Evolutionary conservation across 2,113 vertebrate species (phyloP).

Genomic region (Rhabdomys dilectus): DNA sequence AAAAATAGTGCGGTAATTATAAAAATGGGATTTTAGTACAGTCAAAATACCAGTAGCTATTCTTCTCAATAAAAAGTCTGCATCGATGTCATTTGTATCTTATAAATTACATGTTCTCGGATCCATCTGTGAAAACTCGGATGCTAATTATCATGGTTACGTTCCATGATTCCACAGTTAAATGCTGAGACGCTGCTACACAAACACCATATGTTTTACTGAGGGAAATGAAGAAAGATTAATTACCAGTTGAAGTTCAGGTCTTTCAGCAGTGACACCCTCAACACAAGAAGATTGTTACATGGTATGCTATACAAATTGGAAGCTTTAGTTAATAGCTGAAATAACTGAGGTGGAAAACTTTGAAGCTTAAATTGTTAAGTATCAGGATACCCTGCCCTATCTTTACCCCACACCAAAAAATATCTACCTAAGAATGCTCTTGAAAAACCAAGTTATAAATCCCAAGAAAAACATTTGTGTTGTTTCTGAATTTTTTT

Average conservation of each 20-base stretch:
- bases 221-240: slow-evolving; percentile 85
- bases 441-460: slow-evolving; percentile 38
- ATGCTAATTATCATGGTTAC: slow-evolving; percentile 86
- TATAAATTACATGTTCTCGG: slow-evolving; percentile 86
- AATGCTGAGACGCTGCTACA: slow-evolving; percentile 83
- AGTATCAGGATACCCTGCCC: neutral
- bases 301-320: slow-evolving; percentile 73
- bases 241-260: slow-evolving; percentile 86
- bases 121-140: slow-evolving; percentile 85
- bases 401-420: neutral
- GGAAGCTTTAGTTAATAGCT: slow-evolving; percentile 85
- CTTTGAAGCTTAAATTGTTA: slow-evolving; percentile 74
- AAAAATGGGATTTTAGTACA: slow-evolving; percentile 65
- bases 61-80: slow-evolving; percentile 70
- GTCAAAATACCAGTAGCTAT: slow-evolving; percentile 71
- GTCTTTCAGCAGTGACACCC: slow-evolving; percentile 80
- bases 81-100: slow-evolving; percentile 79
- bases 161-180: slow-evolving; percentile 85
- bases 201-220: slow-evolving; percentile 88
- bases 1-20: slow-evolving; percentile 53
- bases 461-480: neutral
- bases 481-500: slow-evolving; percentile 45
- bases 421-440: slow-evolving; percentile 53
- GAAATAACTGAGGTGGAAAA: slow-evolving; percentile 73
- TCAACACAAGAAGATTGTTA: slow-evolving; percentile 84